These are phyloP conservation scores for Melanotus villosus DNA, from an alignment of 2,888 invertebrate species.

Conservation along the genomic window DNA sequence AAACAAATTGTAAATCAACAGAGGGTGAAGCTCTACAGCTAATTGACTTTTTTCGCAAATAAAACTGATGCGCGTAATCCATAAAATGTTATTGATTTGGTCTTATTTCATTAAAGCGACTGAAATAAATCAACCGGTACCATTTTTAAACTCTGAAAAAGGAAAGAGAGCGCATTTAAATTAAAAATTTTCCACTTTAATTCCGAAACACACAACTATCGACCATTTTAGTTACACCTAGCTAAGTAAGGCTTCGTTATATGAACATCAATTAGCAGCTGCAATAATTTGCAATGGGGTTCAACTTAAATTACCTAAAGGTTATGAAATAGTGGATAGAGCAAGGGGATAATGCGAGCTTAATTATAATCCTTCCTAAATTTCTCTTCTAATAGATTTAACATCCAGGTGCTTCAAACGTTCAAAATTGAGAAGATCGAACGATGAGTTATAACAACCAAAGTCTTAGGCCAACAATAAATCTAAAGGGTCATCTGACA, in stretches of 20 bases:
- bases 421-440: conserved; percentile 11
- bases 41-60: conserved; percentile 39
- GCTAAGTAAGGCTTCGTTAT: background rate
- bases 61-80: conserved; percentile 36
- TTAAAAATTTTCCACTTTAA: background rate
- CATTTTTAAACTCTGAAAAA: background rate
- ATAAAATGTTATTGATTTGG: conserved; percentile 32
- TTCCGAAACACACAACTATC: background rate
- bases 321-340: conserved; percentile 11
- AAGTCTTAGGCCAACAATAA: conserved; percentile 21
- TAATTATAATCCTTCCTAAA: conserved; percentile 10
- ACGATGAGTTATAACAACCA: conserved; percentile 7
- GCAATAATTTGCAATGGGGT: conserved; percentile 3
- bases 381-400: conserved; percentile 16
- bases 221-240: background rate
- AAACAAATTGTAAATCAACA: conserved; percentile 43
- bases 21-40: conserved; percentile 27
- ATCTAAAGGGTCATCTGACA: conserved; percentile 16
- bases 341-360: conserved; percentile 6
- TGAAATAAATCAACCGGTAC: background rate
- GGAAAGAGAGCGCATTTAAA: background rate
- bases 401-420: conserved; percentile 11
- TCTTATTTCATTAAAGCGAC: conserved; percentile 7
- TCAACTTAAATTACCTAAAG: conserved; percentile 12
- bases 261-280: background rate